A percentile compares a stretch with the other conserved stretches of the same genome.
phyloP scores from a whole-genome alignment of 2,888 invertebrate genomes.

The Ferrisia virgata region DNA sequence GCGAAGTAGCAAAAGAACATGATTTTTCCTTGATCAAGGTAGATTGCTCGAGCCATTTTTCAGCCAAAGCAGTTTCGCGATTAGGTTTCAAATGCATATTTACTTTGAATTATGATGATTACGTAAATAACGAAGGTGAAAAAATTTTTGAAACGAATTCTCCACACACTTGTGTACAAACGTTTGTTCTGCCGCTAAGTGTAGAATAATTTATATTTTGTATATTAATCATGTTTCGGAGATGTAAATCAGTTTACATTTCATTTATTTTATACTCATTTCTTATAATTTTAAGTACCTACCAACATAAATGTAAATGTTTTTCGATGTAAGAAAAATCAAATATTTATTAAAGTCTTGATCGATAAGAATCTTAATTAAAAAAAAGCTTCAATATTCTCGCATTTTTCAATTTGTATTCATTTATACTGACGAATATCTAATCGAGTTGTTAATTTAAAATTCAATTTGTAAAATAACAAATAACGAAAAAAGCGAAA shows the following conservation, averaged over 20 bases:
- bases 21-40: slow-evolving; percentile 64
- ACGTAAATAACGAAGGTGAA: slow-evolving; percentile 59
- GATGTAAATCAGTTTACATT: background rate
- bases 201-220: slow-evolving; percentile 15
- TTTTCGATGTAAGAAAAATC: background rate
- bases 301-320: background rate
- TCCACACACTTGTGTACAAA: slow-evolving; percentile 62
- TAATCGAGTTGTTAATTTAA: background rate
- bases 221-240: background rate
- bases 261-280: background rate
- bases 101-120: slow-evolving; percentile 65
- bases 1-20: slow-evolving; percentile 58
- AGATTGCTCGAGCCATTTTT: slow-evolving; percentile 73
- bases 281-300: background rate
- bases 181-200: slow-evolving; percentile 55
- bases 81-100: slow-evolving; percentile 69
- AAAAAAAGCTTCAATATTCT: background rate
- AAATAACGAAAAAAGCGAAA: background rate
- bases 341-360: background rate
- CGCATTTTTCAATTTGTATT: background rate
- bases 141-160: slow-evolving; percentile 64
- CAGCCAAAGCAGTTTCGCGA: slow-evolving; percentile 69
- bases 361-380: background rate
- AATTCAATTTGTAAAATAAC: background rate
- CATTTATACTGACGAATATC: background rate